Evolutionary conservation across 1,140 invertebrate species (phyloP).

Genomic region (Brachionus calyciflorus): DNA sequence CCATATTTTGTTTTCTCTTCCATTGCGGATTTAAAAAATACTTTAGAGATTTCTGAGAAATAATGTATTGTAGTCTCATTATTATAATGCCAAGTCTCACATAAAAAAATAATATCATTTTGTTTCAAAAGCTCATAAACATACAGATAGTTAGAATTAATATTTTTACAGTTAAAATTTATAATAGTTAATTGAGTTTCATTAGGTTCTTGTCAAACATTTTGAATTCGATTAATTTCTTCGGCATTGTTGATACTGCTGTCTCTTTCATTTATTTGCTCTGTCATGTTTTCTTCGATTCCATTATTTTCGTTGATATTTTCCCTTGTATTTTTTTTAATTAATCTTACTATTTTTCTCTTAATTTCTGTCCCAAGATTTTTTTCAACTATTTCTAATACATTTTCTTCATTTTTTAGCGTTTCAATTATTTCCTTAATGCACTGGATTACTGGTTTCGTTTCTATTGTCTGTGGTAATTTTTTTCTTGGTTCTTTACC

Average conservation of each 20-base stretch:
- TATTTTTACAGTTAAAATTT: conserved; percentile 37
- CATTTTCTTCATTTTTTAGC: not conserved
- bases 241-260: not conserved
- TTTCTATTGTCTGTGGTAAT: not conserved
- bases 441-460: not conserved
- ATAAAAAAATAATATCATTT: conserved; percentile 15
- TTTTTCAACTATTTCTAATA: not conserved
- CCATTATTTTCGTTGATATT: not conserved
- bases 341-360: not conserved
- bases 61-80: not conserved
- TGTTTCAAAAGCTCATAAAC: not conserved
- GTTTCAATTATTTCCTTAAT: not conserved
- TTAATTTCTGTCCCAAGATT: not conserved
- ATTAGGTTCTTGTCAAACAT: not conserved
- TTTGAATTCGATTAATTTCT: not conserved
- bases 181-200: not conserved
- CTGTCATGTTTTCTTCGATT: not conserved
- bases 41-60: not conserved
- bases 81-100: conserved; percentile 24
- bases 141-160: conserved; percentile 2
- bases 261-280: not conserved
- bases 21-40: conserved; percentile 1
- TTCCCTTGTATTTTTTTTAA: not conserved
- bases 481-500: not conserved
- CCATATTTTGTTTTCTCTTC: conserved; percentile 16